Conservation (phyloP, 92 coral and sea anemone genomes). For the Isaurus tuberculatus region DNA sequence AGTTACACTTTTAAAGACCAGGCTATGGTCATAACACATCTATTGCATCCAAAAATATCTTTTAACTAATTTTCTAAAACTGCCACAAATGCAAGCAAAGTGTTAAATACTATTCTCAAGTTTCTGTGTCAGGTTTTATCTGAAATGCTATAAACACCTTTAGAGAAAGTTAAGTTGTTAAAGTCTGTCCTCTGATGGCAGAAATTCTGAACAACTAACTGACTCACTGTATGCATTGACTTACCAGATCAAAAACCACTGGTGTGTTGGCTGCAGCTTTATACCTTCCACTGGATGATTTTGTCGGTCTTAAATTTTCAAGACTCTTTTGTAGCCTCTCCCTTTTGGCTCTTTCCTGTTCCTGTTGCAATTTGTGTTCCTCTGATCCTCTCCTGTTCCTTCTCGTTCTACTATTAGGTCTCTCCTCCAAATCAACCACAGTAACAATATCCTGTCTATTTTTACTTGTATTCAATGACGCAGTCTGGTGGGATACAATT, state of each 20-base stretch:
- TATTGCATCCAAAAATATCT: no score
- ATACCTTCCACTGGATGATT: slow-evolving; percentile 68
- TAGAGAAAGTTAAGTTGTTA: no score
- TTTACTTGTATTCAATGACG: background rate
- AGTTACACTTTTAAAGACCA: no score
- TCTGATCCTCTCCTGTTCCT: slow-evolving; percentile 44
- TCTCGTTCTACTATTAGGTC: background rate
- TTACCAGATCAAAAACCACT: slow-evolving; percentile 87
- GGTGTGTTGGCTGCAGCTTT: slow-evolving; percentile 86
- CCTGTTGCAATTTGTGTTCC: slow-evolving; percentile 50
- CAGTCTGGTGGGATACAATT: background rate
- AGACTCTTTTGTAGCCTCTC: slow-evolving; percentile 76
- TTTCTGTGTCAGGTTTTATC: no score
- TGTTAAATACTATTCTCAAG: no score
- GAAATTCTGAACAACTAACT: no score
- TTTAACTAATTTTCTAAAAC: no score
- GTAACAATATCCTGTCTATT: background rate
- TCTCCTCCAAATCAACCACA: slow-evolving; percentile 16
- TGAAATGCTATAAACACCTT: no score
- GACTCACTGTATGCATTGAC: background rate
- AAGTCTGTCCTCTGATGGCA: no score
- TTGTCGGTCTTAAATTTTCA: slow-evolving; percentile 78
- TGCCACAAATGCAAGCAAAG: no score
- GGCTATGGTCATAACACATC: no score
- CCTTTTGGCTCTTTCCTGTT: slow-evolving; percentile 76